Evolutionary conservation across 1,140 invertebrate species (phyloP).

Genomic region (Cotesia vestalis): DNA sequence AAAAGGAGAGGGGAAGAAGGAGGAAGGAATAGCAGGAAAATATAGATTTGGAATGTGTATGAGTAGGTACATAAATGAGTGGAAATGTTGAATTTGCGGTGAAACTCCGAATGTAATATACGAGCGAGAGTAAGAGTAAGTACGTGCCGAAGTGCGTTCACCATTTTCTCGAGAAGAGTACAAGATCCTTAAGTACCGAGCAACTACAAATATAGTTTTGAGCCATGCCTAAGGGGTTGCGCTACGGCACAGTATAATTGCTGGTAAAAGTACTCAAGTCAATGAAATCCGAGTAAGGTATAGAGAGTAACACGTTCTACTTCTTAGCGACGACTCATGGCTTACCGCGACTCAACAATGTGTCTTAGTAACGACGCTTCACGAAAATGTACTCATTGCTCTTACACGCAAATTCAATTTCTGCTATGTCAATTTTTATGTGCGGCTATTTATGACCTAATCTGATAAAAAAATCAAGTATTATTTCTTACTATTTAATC

Average conservation of each 20-base stretch:
- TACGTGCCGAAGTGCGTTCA: conserved; percentile 35
- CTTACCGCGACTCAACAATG: conserved; percentile 18
- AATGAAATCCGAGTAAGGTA: conserved; percentile 24
- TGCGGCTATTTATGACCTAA: background rate
- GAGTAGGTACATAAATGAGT: too few species aligned
- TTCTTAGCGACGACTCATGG: conserved; percentile 6
- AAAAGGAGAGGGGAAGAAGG: background rate
- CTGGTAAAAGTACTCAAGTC: conserved; percentile 33
- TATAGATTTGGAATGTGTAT: background rate
- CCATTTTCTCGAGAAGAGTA: conserved; percentile 22
- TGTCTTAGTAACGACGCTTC: conserved; percentile 5
- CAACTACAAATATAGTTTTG: conserved; percentile 28
- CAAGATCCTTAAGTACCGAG: conserved; percentile 14
- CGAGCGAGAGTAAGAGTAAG: conserved; percentile 24
- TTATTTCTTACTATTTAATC: too few species aligned
- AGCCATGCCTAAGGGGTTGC: conserved; percentile 24
- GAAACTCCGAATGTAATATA: conserved; percentile 23
- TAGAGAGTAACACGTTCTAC: conserved; percentile 14
- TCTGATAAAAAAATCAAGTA: too few species aligned
- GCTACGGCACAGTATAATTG: conserved; percentile 24
- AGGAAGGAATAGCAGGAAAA: background rate
- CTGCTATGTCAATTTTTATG: background rate
- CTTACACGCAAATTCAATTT: conserved; percentile 16
- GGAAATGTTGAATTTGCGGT: conserved; percentile 18
- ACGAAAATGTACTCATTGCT: conserved; percentile 14